A percentile compares a stretch with the other conserved stretches of the same genome.
phyloP scores from a whole-genome alignment of 1,140 invertebrate species.

The Phortica variegata region DNA sequence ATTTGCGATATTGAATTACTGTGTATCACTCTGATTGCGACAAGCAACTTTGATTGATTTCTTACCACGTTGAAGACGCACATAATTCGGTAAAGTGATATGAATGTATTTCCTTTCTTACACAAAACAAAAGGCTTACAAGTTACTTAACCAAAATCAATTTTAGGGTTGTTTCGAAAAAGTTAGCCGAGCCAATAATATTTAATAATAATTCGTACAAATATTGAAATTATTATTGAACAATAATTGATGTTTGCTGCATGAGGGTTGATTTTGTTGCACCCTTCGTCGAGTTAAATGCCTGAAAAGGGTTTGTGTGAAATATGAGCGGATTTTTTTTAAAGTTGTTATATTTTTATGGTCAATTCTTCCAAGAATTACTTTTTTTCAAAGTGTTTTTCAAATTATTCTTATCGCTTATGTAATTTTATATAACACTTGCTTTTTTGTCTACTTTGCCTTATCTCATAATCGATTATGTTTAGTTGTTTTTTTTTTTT shows the following conservation, averaged over 20 bases:
- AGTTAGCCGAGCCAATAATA: constrained; percentile 36
- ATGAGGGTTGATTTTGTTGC: too few species aligned
- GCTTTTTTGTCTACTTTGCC: background rate
- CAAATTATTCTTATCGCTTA: background rate
- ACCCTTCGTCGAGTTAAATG: too few species aligned
- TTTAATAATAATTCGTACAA: constrained; percentile 51
- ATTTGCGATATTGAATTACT: constrained; percentile 37
- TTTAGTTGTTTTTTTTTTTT: too few species aligned
- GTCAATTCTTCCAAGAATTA: background rate
- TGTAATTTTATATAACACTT: background rate
- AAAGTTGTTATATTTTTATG: too few species aligned
- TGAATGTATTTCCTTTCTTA: too few species aligned
- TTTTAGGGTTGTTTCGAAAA: constrained; percentile 9
- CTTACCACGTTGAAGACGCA: too few species aligned
- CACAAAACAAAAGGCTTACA: constrained; percentile 1
- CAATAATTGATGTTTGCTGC: constrained; percentile 32
- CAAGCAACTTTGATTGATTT: too few species aligned
- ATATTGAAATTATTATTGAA: constrained; percentile 51
- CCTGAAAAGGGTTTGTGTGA: constrained; percentile 8
- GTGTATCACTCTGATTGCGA: too few species aligned
- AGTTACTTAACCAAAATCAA: constrained; percentile 5
- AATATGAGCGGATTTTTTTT: too few species aligned
- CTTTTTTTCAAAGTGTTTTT: background rate
- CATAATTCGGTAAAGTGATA: too few species aligned
- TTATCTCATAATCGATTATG: constrained; percentile 19